Evolutionary conservation across 2,113 vertebrate species (phyloP).

Genomic region (Ia io): DNA sequence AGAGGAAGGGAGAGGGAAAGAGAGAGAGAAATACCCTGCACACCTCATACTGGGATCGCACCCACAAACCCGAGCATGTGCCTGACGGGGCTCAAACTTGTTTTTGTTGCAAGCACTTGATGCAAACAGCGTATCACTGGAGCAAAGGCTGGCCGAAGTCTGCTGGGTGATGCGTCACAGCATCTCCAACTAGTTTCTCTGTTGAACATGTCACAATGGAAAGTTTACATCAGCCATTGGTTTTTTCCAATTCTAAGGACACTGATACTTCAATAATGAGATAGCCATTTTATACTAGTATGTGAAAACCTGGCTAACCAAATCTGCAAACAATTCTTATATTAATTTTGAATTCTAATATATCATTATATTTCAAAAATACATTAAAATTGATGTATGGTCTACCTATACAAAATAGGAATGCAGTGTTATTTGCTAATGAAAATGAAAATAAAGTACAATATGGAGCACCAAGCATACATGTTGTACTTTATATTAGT

Average conservation of each 20-base stretch:
- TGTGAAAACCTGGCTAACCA: background rate
- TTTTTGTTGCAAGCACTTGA: conserved; percentile 63
- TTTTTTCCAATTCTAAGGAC: background rate
- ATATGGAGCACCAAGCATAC: background rate
- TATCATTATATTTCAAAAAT: background rate
- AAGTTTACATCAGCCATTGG: conserved; percentile 85
- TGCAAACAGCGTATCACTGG: conserved; percentile 71
- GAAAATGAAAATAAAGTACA: background rate
- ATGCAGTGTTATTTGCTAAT: background rate
- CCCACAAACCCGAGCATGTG: no score
- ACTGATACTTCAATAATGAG: background rate
- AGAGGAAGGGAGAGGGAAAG: no score
- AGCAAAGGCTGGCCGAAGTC: conserved; percentile 60
- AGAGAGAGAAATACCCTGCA: no score
- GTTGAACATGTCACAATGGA: conserved; percentile 85
- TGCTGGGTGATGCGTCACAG: conserved; percentile 56
- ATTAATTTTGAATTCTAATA: background rate
- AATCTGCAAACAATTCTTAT: background rate
- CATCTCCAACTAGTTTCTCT: background rate
- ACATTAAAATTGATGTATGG: background rate
- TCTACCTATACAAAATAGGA: background rate
- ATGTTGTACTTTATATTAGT: conserved; percentile 10
- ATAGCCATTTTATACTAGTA: background rate
- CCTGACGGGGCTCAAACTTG: no score
- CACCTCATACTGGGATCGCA: no score